Conservation (phyloP, 30 jellyfish, hydroid and myxozoan species). For the Hydractinia echinata region DNA sequence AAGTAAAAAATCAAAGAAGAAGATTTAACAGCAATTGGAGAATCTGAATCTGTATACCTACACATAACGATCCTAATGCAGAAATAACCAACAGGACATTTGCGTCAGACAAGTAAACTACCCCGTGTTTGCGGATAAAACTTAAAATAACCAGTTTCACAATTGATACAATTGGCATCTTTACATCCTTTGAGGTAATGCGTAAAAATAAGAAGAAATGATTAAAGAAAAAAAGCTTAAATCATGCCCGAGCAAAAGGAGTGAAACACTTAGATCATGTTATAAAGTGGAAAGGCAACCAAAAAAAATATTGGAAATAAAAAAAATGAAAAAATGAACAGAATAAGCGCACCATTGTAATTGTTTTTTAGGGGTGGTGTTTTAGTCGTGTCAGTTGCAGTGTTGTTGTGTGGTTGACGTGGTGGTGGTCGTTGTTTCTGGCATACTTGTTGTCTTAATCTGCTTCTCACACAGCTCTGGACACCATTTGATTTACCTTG, state of each 20-base stretch:
- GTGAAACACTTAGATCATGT: neutral
- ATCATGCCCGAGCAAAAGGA: neutral
- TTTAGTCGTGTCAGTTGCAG: neutral
- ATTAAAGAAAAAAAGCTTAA: neutral
- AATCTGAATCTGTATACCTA: neutral
- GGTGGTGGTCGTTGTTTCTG: neutral
- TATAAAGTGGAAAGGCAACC: neutral
- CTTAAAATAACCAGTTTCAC: slow-evolving; percentile 17
- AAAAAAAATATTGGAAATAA: neutral
- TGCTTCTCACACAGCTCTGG: neutral
- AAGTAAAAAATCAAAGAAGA: too few species aligned
- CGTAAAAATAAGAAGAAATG: neutral
- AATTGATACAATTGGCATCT: slow-evolving; percentile 1
- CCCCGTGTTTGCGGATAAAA: neutral
- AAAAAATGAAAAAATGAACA: neutral
- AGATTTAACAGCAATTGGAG: too few species aligned
- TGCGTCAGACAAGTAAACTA: slow-evolving; percentile 4
- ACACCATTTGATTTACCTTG: neutral
- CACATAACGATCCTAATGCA: neutral
- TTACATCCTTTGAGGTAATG: slow-evolving; percentile 23
- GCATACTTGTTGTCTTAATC: neutral
- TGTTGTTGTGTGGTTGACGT: too few species aligned
- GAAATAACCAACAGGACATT: slow-evolving; percentile 30
- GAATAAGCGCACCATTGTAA: neutral
- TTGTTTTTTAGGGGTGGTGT: neutral